These are phyloP conservation scores for Drosophila imparisetae DNA, from an alignment of 2,888 invertebrate species.

Conservation along the genomic window DNA sequence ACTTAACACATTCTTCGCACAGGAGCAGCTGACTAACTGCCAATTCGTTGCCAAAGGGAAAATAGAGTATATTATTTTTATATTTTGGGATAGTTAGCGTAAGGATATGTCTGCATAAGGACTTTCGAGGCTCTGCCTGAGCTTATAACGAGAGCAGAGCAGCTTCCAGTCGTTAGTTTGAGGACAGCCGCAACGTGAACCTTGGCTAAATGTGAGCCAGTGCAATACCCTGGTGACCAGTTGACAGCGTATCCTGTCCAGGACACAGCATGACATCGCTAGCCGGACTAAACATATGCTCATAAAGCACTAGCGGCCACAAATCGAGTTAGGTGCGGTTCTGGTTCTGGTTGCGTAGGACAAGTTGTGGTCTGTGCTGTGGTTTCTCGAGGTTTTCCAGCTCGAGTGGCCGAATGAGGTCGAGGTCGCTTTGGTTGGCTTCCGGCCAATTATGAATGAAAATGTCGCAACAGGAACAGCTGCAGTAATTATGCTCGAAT, in stretches of 20 bases:
- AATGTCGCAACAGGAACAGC: slow-evolving; percentile 50
- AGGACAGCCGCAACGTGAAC: neutral
- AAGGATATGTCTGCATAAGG: neutral
- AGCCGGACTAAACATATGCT: neutral
- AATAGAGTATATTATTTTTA: neutral
- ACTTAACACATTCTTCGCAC: neutral
- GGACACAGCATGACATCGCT: slow-evolving; percentile 8
- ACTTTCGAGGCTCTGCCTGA: neutral
- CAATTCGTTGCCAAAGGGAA: neutral
- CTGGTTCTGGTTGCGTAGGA: slow-evolving; percentile 6
- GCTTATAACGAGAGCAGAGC: too few species aligned
- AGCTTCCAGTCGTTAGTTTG: neutral
- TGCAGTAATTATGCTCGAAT: slow-evolving; percentile 20
- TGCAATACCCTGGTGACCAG: slow-evolving; percentile 20
- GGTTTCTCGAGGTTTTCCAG: slow-evolving; percentile 55
- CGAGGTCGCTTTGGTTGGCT: slow-evolving; percentile 58
- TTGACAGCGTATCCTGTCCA: slow-evolving; percentile 10
- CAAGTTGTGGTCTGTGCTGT: slow-evolving; percentile 5
- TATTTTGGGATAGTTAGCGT: neutral
- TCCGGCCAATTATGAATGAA: slow-evolving; percentile 75
- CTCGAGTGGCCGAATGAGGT: slow-evolving; percentile 47
- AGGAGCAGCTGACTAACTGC: neutral
- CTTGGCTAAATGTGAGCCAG: slow-evolving; percentile 19
- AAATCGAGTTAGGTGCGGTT: slow-evolving; percentile 27
- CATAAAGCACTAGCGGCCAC: neutral